Base-by-base conservation (phyloP, 2,888 invertebrate genomes). In the Microplitis deprimator region DNA sequence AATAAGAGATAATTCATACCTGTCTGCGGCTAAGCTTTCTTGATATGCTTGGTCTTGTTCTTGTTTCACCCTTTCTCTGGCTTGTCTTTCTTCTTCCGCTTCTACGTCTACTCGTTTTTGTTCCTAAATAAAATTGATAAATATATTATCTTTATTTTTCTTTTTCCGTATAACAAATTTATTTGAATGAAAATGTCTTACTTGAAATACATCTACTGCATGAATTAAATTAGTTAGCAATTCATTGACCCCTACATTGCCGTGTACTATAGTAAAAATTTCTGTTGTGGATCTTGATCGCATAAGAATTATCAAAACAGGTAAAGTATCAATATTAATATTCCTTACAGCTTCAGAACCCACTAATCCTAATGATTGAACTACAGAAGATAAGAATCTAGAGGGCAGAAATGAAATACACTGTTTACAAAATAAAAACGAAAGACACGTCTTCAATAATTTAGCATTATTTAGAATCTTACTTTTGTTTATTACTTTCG, bases 1-100 rank as follows among this genome's bases (percentile, higher is more conserved):
- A 16, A 64, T 7, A 72, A 20, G 60, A 7, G 17, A 50, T 17
- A 41, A 72, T 59, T 79, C 71, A 83, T 86, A 94, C 94, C 94
- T 93, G 90, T 97, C 97, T 0, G 94, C 95, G 87, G 95, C 95
- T 75, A 98, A 92, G 83, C 98, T 98, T 87, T 93, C 94, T 89
- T 96, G 94, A 90, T 97, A 98, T 0, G 98, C 98, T 89, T 94
- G 94, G 91, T 98, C 98, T 91, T 98, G 98, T 90, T 98, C 98
- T 84, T 94, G 92, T 90, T 97, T 97, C 74, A 98, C 96, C 84
- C 93, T 92, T 90, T 98, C 97, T 75, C 98, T 91, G 8, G 96
- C 97, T 81, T 96, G 95, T 76, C 98, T 91, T 89, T 98, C 97
- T 78, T 96, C 93, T 91, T 98, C 98, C 77, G 95, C 94, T 90